Percentiles rank a stretch among this genome's conserved stretches.
phyloP scores from a whole-genome alignment of 2,797 vertebrate species.

The Ficedula albicollis region DNA sequence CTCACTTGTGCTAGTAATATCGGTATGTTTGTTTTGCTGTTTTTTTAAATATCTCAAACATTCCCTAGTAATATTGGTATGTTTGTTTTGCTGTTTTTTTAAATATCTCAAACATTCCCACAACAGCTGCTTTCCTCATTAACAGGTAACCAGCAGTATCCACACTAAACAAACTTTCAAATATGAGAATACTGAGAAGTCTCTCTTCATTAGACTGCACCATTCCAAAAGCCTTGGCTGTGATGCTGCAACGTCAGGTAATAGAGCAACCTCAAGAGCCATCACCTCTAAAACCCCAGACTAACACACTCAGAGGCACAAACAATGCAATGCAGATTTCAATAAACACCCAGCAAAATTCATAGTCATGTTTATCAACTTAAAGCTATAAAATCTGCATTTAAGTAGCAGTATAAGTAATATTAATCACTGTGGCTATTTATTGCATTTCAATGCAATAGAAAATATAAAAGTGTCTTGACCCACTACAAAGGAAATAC shows the following conservation, averaged over 20 bases:
- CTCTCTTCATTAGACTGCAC: neutral
- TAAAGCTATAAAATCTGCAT: neutral
- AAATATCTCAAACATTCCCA: neutral
- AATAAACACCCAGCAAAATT: constrained; percentile 45
- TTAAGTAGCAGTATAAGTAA: constrained; percentile 30
- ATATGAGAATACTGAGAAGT: neutral
- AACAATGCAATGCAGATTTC: neutral
- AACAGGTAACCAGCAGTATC: neutral
- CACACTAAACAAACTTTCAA: neutral
- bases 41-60: too few relatives aligned
- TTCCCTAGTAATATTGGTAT: neutral
- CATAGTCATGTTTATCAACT: constrained; percentile 40
- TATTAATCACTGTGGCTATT: constrained; percentile 13
- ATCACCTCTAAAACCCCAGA: neutral
- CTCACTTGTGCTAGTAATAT: too few relatives aligned
- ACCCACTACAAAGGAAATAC: neutral
- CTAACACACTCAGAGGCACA: constrained; percentile 29
- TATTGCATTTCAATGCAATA: constrained; percentile 28
- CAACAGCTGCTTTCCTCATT: neutral
- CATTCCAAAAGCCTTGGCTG: neutral
- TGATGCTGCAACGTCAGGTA: neutral
- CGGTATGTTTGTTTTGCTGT: too few relatives aligned
- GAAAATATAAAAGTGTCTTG: constrained; percentile 26
- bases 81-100: neutral
- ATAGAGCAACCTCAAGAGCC: constrained; percentile 21